Base-by-base conservation (phyloP, 2,797 vertebrate genomes). In the Synaphobranchus kaupii region DNA sequence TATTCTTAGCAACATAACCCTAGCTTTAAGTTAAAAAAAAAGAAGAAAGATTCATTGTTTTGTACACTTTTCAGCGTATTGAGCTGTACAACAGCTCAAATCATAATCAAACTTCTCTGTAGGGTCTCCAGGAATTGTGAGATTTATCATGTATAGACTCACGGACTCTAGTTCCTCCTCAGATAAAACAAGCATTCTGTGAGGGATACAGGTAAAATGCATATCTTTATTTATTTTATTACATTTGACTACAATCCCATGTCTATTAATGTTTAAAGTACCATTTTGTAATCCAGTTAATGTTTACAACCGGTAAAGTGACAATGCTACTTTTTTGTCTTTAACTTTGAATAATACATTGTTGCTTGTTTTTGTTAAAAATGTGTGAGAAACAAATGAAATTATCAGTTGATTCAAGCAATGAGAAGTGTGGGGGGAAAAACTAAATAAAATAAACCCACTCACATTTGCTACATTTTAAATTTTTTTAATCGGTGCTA, bases 1-100 rank as follows among this genome's bases (percentile, higher is more conserved):
- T 89, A 73, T 71, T 86, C 66, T 80, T 81, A 63, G 89, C 78
- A 89, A 90, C 84, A 34, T 87, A 85, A 91, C 85, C 89, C 88
- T 85, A 87, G 52, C n/a, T 22, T 20, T 66, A 56, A 68, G 83
- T 39, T 76, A 20, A 78, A 78, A 7, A 39, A 78, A 8, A 78
- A 78, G 15, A 39, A 78, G 12, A 88, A 84, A 63, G 83, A 90
- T 68, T 31, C 63, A 63, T 25, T 58, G 83, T 84, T 84, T 63
- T 50, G 84, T 71, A 63, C 4, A 17, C 60, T 85, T 22, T 8
- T 28, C 47, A 68, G 25, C 52, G 44, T 63, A 50, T 44, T 66
- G 17, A 71, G 63, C 63, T 8, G 9, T 31, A 39, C 28, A 85
- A 71, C 60, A 68, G 28, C 81, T 15, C 17, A 48, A 85, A 84